Conservation (phyloP, 2,797 vertebrate genomes). For the Tamandua tetradactyla region DNA sequence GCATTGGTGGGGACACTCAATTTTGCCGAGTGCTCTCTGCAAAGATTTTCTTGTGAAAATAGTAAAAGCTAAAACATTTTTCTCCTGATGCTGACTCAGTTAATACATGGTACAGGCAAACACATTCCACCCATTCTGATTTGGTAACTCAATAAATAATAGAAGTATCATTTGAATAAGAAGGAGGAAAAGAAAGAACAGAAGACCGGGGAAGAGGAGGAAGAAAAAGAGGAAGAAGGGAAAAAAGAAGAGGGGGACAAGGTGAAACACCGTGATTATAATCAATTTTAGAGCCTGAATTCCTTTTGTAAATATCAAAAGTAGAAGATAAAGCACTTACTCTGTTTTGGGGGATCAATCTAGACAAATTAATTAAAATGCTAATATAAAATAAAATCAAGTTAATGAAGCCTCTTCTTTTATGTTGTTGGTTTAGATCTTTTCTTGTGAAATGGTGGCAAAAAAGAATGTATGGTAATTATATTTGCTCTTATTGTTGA, state of each 20-base stretch:
- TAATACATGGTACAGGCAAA: neutral
- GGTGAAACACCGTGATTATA: neutral
- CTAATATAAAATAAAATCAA: conserved; percentile 48
- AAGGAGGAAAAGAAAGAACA: neutral
- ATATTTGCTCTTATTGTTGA: conserved; percentile 54
- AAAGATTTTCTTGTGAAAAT: neutral
- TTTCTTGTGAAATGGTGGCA: conserved; percentile 39
- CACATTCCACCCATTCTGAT: neutral
- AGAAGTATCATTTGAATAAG: neutral
- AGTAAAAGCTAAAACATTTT: neutral
- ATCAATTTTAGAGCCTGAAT: accelerated
- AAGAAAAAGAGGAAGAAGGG: neutral
- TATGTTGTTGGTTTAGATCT: conserved; percentile 42
- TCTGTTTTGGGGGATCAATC: neutral
- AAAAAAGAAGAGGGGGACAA: accelerated
- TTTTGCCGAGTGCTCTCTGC: neutral
- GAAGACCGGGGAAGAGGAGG: neutral
- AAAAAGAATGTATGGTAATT: conserved; percentile 56
- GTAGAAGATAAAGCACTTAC: neutral
- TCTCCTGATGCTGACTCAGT: neutral
- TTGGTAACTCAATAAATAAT: neutral
- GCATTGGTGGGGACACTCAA: neutral
- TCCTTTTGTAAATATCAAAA: neutral
- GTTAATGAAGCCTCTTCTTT: conserved; percentile 5
- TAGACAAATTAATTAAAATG: conserved; percentile 46